Conservation (phyloP, 2,113 vertebrate genomes). For the Bubo bubo region DNA sequence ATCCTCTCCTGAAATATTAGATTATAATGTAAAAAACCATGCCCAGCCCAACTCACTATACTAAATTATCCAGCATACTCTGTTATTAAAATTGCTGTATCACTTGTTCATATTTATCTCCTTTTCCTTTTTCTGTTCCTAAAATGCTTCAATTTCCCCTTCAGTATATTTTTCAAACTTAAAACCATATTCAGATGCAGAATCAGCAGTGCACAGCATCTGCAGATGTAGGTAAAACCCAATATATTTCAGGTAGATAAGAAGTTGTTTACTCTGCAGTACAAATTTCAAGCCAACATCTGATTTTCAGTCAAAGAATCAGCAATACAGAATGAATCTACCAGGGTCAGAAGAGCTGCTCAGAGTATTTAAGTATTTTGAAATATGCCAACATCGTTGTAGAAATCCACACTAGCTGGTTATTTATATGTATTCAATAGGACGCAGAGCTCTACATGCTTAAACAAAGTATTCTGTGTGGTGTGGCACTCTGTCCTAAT, state of each 20-base stretch:
- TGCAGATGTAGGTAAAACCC: not conserved
- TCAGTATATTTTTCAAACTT: not conserved
- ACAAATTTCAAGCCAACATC: not conserved
- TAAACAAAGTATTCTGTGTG: conserved; percentile 54
- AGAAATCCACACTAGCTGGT: not conserved
- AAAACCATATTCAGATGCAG: not conserved
- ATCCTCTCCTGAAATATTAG: not conserved
- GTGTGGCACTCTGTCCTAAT: not conserved
- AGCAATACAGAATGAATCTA: not conserved
- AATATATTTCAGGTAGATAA: not conserved
- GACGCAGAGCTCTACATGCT: not conserved
- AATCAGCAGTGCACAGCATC: not conserved
- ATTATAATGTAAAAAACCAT: not conserved
- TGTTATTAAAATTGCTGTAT: not conserved
- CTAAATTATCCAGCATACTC: not conserved
- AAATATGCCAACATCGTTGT: not conserved
- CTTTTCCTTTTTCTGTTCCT: not conserved
- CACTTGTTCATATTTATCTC: not conserved
- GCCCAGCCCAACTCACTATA: not conserved
- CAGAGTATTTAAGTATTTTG: not conserved
- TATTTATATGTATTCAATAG: conserved; percentile 13
- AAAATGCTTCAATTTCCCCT: not conserved
- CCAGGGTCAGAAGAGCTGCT: not conserved
- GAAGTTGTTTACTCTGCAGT: not conserved
- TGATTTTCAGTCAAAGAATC: not conserved